Percentiles rank a stretch among this genome's conserved stretches.
Evolutionary conservation across 2,113 vertebrate genomes (phyloP).

Genomic region (Jaculus jaculus): DNA sequence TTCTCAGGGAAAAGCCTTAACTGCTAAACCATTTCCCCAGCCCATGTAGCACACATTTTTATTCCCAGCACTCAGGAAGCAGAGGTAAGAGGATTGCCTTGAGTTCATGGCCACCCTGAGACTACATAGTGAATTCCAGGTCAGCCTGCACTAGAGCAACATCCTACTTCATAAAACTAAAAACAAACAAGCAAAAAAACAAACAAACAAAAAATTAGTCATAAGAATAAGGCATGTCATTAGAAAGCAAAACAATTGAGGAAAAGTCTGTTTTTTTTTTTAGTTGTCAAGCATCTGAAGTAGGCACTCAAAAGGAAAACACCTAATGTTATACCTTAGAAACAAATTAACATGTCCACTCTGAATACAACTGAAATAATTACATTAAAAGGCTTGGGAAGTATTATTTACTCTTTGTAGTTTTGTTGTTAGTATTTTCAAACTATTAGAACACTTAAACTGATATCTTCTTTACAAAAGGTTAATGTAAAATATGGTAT

Average conservation of each 20-base stretch:
- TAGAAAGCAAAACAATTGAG: not conserved
- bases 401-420: not conserved
- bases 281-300: not conserved
- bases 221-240: not conserved
- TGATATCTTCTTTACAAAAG: not conserved
- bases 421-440: not conserved
- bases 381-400: not conserved
- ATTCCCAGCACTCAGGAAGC: too few species aligned
- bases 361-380: not conserved
- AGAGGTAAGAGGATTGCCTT: too few species aligned
- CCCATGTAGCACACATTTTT: too few species aligned
- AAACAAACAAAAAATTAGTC: too few species aligned
- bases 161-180: too few species aligned
- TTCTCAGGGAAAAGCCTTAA: too few species aligned
- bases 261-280: not conserved
- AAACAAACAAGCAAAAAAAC: too few species aligned
- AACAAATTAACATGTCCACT: not conserved
- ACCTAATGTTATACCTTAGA: not conserved
- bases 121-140: too few species aligned
- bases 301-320: slow-evolving; percentile 23
- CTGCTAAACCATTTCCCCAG: too few species aligned
- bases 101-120: too few species aligned
- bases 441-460: not conserved
- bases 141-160: too few species aligned
- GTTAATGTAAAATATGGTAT: not conserved